Percentiles rank a stretch among this genome's conserved stretches.
phyloP scores from a whole-genome alignment of 2,113 vertebrate species.

The Pyrgilauda ruficollis region DNA sequence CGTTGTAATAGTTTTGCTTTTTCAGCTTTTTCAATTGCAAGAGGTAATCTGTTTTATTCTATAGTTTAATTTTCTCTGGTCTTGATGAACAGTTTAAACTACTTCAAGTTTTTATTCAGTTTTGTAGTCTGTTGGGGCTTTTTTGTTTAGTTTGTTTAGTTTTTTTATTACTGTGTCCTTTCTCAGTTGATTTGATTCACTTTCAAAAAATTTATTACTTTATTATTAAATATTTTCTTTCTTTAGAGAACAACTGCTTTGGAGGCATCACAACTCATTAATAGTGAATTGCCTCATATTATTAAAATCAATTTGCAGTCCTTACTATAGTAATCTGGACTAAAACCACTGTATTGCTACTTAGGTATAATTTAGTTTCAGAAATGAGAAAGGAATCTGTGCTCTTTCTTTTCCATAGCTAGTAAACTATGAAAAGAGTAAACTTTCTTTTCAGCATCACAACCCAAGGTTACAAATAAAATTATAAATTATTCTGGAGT shows the following conservation, averaged over 20 bases:
- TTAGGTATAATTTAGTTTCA: constrained; percentile 4
- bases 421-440: background rate
- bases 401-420: background rate
- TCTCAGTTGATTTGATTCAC: background rate
- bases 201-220: constrained; percentile 52
- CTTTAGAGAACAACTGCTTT: constrained; percentile 31
- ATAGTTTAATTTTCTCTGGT: constrained; percentile 42
- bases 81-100: constrained; percentile 46
- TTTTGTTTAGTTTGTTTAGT: background rate
- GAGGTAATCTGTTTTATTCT: constrained; percentile 6
- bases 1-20: background rate
- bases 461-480: background rate
- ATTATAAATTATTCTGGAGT: background rate
- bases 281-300: constrained; percentile 28
- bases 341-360: background rate
- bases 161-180: background rate
- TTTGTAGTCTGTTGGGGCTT: background rate
- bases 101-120: constrained; percentile 30
- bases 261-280: constrained; percentile 62
- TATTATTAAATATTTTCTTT: constrained; percentile 46
- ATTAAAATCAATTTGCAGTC: constrained; percentile 65
- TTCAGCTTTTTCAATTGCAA: background rate
- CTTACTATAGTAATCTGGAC: constrained; percentile 11
- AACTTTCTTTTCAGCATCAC: background rate
- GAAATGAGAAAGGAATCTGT: background rate